phyloP scores from a whole-genome alignment of 2,888 invertebrate species.

The Ornithoptera priamus region DNA sequence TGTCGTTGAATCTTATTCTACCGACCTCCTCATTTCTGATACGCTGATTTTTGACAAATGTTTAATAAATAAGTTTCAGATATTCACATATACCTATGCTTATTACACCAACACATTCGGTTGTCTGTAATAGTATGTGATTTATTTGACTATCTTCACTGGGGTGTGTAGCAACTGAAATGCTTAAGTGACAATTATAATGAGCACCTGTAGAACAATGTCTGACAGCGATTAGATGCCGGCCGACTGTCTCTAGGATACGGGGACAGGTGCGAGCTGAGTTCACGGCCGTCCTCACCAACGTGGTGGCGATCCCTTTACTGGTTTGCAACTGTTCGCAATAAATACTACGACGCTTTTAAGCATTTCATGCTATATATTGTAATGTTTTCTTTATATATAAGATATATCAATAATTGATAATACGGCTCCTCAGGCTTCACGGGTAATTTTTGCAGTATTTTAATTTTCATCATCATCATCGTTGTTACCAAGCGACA shows the following conservation, averaged over 20 bases:
- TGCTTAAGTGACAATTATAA: slow-evolving; percentile 6
- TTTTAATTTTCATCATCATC: too few relatives aligned
- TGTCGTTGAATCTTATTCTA: too few relatives aligned
- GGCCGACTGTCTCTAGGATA: slow-evolving; percentile 1
- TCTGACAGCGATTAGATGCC: slow-evolving; percentile 15
- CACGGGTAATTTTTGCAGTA: too few relatives aligned
- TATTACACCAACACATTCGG: too few relatives aligned
- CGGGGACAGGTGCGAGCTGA: slow-evolving; percentile 18
- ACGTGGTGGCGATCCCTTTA: slow-evolving; percentile 1
- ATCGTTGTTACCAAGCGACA: too few relatives aligned
- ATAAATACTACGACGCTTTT: background rate
- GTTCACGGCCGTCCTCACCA: slow-evolving; percentile 13
- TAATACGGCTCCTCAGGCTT: background rate
- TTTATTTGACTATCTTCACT: background rate
- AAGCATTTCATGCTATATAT: background rate
- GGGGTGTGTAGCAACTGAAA: background rate
- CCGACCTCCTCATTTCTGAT: too few relatives aligned
- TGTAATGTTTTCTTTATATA: background rate
- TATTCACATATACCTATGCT: too few relatives aligned
- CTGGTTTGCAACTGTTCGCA: background rate
- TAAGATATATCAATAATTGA: background rate
- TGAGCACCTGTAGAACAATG: slow-evolving; percentile 15
- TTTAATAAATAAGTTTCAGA: too few relatives aligned
- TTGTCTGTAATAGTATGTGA: background rate
- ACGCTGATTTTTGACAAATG: too few relatives aligned